Percentiles rank a stretch among this genome's conserved stretches.
Conservation (phyloP, 2,888 invertebrate species). For the Andricus quercusramuli region DNA sequence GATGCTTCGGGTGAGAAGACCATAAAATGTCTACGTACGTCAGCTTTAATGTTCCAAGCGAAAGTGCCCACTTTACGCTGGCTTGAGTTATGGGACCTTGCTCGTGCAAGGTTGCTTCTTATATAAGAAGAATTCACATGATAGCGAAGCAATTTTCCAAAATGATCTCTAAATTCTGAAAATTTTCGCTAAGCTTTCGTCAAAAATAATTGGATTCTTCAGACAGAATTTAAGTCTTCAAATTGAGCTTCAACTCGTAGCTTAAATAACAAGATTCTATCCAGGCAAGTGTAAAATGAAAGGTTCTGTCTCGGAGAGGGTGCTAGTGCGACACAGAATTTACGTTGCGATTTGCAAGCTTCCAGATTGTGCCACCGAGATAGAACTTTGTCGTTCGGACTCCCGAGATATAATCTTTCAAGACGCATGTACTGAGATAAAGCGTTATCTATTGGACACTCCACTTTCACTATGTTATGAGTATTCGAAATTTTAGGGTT, state of each 20-base stretch:
- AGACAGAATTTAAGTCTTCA: not conserved
- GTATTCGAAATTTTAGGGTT: too few relatives aligned
- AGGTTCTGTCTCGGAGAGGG: too few relatives aligned
- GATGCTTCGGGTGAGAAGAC: not conserved
- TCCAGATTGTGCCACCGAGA: too few relatives aligned
- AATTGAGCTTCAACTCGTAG: not conserved
- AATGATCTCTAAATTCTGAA: not conserved
- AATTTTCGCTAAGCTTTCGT: not conserved
- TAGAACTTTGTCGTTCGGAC: too few relatives aligned
- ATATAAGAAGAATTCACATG: not conserved
- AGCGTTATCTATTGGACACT: too few relatives aligned
- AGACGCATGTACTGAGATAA: too few relatives aligned
- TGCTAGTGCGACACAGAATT: too few relatives aligned
- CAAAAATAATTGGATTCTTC: not conserved
- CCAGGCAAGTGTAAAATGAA: too few relatives aligned
- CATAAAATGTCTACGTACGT: slow-evolving; percentile 52
- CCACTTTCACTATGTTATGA: too few relatives aligned
- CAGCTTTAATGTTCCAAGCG: slow-evolving; percentile 57
- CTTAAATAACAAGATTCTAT: not conserved
- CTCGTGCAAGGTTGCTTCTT: not conserved
- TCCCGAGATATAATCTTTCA: too few relatives aligned
- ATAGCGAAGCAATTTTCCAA: not conserved
- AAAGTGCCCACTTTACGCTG: slow-evolving; percentile 48
- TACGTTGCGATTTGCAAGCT: too few relatives aligned
- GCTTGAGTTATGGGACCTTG: not conserved